Conservation (phyloP, 2,797 vertebrate species). For the Spatula clypeata region DNA sequence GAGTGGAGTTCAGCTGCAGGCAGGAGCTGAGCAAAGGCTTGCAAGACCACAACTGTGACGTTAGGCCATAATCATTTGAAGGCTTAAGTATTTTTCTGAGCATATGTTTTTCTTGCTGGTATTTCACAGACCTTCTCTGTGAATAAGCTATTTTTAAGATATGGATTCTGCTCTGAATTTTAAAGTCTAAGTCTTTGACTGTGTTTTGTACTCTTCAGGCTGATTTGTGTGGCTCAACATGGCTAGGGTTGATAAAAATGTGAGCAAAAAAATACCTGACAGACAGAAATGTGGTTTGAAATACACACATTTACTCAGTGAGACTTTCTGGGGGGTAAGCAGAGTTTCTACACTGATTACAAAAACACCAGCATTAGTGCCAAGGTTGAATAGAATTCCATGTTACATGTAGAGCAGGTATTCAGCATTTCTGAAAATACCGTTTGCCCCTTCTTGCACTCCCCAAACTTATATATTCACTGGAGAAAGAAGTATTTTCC, state of each 20-base stretch:
- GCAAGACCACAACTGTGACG: neutral
- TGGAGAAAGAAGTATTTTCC: constrained; percentile 11
- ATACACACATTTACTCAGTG: neutral
- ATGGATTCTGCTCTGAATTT: neutral
- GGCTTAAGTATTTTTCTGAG: neutral
- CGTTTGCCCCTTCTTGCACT: neutral
- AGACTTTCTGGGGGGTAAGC: neutral
- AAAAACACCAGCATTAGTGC: neutral
- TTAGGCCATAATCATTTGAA: accelerated
- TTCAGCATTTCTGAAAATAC: neutral
- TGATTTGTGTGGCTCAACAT: neutral
- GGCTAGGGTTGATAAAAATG: neutral
- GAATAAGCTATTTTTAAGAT: neutral
- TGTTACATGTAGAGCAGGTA: neutral
- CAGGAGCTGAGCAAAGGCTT: neutral
- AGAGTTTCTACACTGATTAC: neutral
- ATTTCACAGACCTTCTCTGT: neutral
- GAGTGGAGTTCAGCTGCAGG: neutral
- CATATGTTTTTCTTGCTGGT: neutral
- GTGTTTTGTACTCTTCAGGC: neutral
- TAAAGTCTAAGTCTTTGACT: neutral
- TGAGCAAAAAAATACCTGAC: neutral
- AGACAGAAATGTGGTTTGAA: neutral
- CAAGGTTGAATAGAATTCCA: neutral
- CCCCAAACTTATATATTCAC: neutral